Conservation (phyloP, 2,113 vertebrate genomes). For the Coptodon bakossiorum region DNA sequence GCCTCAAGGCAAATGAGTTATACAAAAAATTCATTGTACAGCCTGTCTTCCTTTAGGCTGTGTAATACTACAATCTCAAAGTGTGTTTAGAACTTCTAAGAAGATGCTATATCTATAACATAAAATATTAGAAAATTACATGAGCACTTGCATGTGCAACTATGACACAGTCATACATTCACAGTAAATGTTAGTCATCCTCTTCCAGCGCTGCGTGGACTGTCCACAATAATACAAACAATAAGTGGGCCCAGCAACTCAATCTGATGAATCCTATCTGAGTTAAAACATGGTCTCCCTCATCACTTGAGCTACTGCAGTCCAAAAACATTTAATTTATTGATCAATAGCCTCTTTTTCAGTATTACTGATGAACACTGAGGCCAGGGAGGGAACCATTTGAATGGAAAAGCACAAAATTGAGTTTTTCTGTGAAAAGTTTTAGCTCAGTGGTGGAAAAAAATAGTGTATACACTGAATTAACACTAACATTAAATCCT, state of each 20-base stretch:
- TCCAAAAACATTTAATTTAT: conserved; percentile 11
- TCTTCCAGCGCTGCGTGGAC: neutral
- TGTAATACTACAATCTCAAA: neutral
- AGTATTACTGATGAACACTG: conserved; percentile 12
- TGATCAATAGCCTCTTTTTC: conserved; percentile 21
- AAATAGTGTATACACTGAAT: neutral
- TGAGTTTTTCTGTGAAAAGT: neutral
- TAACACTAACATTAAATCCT: neutral
- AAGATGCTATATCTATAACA: neutral
- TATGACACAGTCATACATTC: neutral
- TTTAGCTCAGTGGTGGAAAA: neutral
- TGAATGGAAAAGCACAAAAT: neutral
- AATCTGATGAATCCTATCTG: conserved; percentile 57
- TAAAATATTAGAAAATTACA: neutral
- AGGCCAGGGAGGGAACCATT: neutral
- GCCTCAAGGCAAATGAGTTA: neutral
- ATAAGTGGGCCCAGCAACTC: conserved; percentile 37
- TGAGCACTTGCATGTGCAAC: neutral
- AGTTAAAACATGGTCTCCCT: conserved; percentile 28
- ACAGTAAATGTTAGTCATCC: neutral
- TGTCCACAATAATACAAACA: too few relatives aligned
- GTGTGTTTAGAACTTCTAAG: neutral
- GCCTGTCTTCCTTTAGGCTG: neutral
- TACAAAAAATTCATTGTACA: neutral
- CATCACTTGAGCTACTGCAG: conserved; percentile 12